Evolutionary conservation across 2,797 vertebrate species (phyloP), one percentile per base, ranked within the genome.

Genomic region (Pseudocheirus occidentalis): DNA sequence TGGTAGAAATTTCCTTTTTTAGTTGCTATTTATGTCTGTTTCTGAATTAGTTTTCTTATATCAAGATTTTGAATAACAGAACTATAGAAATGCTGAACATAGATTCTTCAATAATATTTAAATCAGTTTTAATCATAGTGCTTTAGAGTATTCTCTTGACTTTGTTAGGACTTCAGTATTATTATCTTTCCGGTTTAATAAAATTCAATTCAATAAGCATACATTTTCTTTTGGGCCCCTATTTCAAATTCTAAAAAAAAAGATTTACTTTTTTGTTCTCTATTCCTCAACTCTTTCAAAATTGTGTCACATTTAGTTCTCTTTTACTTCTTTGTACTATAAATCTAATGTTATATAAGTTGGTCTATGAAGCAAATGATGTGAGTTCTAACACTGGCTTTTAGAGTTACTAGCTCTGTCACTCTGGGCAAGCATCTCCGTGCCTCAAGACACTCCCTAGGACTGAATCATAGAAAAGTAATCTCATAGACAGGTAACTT

Each of bases 91-190:
- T 87, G 16, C 9, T 81, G 12, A 5, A 92, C 93, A 27, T 87
- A 93, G 9, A 92, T 14, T 90, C 46, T 94, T 93, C 96, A 3
- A 93, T 90, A 92, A 95, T 91, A 95, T 55, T 95, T 29, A 94
- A 95, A 56, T 91, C 18, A 1, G 31, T 16, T 73, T 28, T 59
- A 96, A 34, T 18, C 1, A 18, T 16, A 1, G 0, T 24, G 0
- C 66, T 96, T 94, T 91, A 55, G 55, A 92, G 95, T 93, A 87
- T 92, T 57, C 58, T 5, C 53, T 90, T 29, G 54, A 58, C 24
- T 58, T 90, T 94, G 93, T 95, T 31, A 91, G 12, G 89, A 90
- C 3, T 40, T 93, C n/a, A 14, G 94, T 90, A 95, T 96, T 53
- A 92, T 92, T 93, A 5, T 91, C 62, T 21, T 87, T 96, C 97